Evolutionary conservation across 2,888 invertebrate genomes (phyloP).

Genomic region (Acleris cristana): DNA sequence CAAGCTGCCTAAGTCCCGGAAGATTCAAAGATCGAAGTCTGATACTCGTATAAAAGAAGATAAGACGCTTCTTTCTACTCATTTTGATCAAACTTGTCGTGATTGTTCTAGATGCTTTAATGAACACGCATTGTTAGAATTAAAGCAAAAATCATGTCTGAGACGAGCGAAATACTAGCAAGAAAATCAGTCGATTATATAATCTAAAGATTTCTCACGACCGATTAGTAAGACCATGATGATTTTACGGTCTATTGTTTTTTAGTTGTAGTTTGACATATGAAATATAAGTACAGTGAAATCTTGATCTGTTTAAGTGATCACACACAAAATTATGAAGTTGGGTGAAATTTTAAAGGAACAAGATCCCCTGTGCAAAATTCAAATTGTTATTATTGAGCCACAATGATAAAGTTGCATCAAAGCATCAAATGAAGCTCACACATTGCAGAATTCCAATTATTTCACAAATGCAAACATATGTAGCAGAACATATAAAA

Average conservation of each 20-base stretch:
- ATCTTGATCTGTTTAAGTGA: too few relatives aligned
- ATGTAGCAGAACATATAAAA: conserved; percentile 9
- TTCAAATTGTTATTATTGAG: too few relatives aligned
- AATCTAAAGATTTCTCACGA: conserved; percentile 29
- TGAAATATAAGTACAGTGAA: neutral
- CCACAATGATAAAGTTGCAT: too few relatives aligned
- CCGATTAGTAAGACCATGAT: conserved; percentile 24
- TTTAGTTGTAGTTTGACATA: neutral
- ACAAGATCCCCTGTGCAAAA: too few relatives aligned
- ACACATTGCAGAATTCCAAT: conserved; percentile 13
- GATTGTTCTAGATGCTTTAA: conserved; percentile 15
- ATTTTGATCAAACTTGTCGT: conserved; percentile 6
- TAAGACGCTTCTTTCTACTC: neutral
- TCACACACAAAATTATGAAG: neutral
- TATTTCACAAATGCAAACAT: conserved; percentile 16
- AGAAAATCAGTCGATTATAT: conserved; percentile 31
- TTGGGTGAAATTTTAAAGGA: neutral
- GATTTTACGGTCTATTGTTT: conserved; percentile 27
- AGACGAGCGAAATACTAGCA: conserved; percentile 10
- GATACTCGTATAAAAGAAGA: too few relatives aligned
- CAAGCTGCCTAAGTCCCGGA: neutral
- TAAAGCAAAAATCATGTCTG: too few relatives aligned
- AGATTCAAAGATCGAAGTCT: too few relatives aligned
- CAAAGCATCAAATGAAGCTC: conserved; percentile 2
- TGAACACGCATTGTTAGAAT: too few relatives aligned